Base-by-base conservation (phyloP, 92 coral and sea anemone genomes). In the Parazoanthus darwini region DNA sequence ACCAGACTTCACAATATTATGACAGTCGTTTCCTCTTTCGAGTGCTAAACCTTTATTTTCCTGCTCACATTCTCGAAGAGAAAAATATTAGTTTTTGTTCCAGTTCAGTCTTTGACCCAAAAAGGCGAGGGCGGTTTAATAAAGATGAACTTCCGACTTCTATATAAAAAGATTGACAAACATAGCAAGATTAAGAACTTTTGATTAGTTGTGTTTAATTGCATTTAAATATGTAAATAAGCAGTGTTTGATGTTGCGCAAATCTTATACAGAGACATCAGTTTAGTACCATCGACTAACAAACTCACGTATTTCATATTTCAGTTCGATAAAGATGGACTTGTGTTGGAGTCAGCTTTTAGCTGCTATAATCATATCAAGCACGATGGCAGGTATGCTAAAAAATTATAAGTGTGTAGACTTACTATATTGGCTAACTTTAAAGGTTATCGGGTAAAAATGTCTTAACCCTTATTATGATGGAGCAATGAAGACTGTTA, bases 271-370 rank as follows among this genome's bases (percentile, higher is more conserved):
- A 63, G 26, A 20, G 14, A 9, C 25, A 18, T 63, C 70, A 1
- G 1, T 1, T 14, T 18, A 2, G 14, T 20, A 20, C 8, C 6
- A 26, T 23, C 70, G n/a, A 20, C 70, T 63, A 23, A 63, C 70
- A 63, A 14, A 63, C 26, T 63, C 70, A 63, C 70, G 70, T 20
- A 20, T 63, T 63, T 23, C 25, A 63, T 29, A 29, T 77, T 77
- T 77, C 81, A 77, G 81, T 10, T 44, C 58, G 13, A 38, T 44
- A 42, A 77, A 20, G 26, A 77, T 77, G 81, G 18, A 77, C 11
- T 20, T 77, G 35, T 44, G 81, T 77, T 77, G 81, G 81, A 77
- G 51, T 16, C 54, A 77, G 11, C 14, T 77, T 20, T 44, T 77
- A 6, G 48, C 4, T 44, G 58, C 14, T 6, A 1, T 77, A 77